Conservation (phyloP, 2,888 invertebrate species). For the Cenopis cana region DNA sequence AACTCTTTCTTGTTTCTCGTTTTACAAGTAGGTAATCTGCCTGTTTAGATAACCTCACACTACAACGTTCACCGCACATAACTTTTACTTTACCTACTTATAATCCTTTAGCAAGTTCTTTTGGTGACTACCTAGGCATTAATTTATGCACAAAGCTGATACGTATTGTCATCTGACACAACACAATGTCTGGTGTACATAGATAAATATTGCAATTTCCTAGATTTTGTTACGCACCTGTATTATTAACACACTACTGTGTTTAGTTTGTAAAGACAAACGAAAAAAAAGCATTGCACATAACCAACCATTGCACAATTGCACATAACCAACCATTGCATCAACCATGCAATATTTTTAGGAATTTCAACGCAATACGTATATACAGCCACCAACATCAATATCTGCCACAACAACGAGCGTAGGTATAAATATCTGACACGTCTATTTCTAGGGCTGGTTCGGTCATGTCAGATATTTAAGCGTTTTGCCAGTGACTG, state of each 20-base stretch:
- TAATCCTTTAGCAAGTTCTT: background rate
- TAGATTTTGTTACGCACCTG: constrained; percentile 15
- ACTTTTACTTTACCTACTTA: background rate
- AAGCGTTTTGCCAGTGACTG: too few relatives aligned
- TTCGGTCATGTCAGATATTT: too few relatives aligned
- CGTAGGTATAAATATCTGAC: too few relatives aligned
- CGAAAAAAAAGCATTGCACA: too few relatives aligned
- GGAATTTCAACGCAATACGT: background rate
- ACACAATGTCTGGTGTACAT: background rate
- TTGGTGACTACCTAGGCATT: too few relatives aligned
- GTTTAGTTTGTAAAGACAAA: background rate
- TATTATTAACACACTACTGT: constrained; percentile 14
- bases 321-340: background rate
- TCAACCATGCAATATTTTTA: background rate
- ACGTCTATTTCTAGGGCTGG: too few relatives aligned
- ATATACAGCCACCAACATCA: too few relatives aligned
- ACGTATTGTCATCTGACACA: background rate
- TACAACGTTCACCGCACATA: background rate
- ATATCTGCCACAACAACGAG: too few relatives aligned
- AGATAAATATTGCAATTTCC: constrained; percentile 3
- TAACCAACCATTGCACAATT: too few relatives aligned
- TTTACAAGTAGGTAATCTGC: background rate
- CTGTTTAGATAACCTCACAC: background rate
- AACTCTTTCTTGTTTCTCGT: background rate
- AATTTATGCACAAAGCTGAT: background rate